Conservation (phyloP, 1,140 invertebrate species). For the Zelostemma sp. region DNA sequence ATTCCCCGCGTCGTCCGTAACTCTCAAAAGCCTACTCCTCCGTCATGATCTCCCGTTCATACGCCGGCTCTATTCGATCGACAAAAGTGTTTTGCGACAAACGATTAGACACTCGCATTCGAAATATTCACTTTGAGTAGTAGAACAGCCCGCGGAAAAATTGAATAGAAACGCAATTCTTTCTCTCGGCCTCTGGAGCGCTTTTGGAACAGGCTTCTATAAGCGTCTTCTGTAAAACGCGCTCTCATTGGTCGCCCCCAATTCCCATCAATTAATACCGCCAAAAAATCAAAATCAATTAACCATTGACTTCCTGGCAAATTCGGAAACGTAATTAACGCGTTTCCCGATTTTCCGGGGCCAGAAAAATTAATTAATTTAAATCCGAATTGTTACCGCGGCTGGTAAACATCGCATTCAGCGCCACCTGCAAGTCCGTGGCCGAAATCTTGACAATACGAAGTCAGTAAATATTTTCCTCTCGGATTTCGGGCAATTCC, state of each 20-base stretch:
- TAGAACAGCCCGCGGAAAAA: constrained; percentile 42
- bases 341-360: no score
- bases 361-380: no score
- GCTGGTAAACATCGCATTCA: no score
- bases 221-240: not conserved
- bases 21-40: constrained; percentile 18
- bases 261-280: not conserved
- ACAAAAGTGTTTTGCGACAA: constrained; percentile 66
- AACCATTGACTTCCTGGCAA: constrained; percentile 25
- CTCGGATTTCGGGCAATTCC: not conserved
- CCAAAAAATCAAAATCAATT: constrained; percentile 8
- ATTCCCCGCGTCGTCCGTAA: constrained; percentile 39
- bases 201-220: not conserved
- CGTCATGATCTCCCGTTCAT: constrained; percentile 51
- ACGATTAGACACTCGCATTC: constrained; percentile 51
- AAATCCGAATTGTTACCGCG: no score
- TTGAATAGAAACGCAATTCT: constrained; percentile 41
- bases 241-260: not conserved
- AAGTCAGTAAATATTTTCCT: no score
- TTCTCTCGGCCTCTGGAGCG: constrained; percentile 22
- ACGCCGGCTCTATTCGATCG: constrained; percentile 64
- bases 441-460: no score
- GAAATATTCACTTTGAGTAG: constrained; percentile 50
- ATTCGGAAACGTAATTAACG: no score
- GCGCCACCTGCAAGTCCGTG: no score